phyloP scores from a whole-genome alignment of 2,113 vertebrate species.

The Penelope pileata region DNA sequence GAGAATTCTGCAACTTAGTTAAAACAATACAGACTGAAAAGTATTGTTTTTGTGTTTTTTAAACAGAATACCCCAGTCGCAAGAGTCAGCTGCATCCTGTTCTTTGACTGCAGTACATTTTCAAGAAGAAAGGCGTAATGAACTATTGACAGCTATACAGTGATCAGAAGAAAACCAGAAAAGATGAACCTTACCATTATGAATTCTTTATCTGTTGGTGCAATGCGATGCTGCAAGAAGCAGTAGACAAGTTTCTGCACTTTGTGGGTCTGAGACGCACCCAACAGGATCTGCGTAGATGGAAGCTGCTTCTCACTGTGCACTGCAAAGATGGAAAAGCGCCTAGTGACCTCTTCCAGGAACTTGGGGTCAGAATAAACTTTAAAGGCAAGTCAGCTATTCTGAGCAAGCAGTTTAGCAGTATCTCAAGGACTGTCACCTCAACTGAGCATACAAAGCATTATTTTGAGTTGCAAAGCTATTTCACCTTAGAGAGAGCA shows the following conservation, averaged over 20 bases:
- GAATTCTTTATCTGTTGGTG: not conserved
- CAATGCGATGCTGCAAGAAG: not conserved
- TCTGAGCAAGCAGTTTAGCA: not conserved
- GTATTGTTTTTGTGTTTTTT: rapidly evolving
- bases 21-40: not conserved
- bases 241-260: not conserved
- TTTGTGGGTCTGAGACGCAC: not conserved
- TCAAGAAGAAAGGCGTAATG: not conserved
- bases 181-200: not conserved
- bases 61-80: not conserved
- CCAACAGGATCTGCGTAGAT: not conserved
- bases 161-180: not conserved
- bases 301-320: not conserved
- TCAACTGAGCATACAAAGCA: not conserved
- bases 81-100: not conserved
- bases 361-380: not conserved
- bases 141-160: not conserved
- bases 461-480: not conserved
- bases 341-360: not conserved
- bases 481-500: not conserved
- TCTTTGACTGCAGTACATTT: not conserved
- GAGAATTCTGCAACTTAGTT: not conserved
- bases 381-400: not conserved
- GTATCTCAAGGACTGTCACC: not conserved
- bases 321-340: not conserved